Evolutionary conservation across 2,888 invertebrate genomes (phyloP).

Genomic region (Cryptosula pallasiana): DNA sequence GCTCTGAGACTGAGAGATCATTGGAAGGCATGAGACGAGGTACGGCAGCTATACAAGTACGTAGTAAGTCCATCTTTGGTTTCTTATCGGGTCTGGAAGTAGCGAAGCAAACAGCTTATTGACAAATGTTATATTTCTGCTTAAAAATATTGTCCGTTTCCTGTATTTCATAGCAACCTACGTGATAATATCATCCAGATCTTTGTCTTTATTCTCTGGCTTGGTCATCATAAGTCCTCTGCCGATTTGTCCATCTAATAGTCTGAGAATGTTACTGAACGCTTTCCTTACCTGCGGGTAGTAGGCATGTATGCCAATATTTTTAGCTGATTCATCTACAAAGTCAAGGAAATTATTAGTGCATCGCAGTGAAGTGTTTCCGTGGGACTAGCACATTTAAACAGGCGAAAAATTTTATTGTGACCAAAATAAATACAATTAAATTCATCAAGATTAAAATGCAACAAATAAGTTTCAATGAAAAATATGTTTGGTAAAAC

Average conservation of each 20-base stretch:
- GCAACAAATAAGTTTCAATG: too few relatives aligned
- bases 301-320: slow-evolving; percentile 94
- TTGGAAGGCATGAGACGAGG: slow-evolving; percentile 88
- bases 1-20: slow-evolving; percentile 87
- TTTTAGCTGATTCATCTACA: slow-evolving; percentile 86
- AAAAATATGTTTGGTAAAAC: too few relatives aligned
- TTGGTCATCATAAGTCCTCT: slow-evolving; percentile 95
- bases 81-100: slow-evolving; percentile 76
- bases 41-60: slow-evolving; percentile 97
- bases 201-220: slow-evolving; percentile 88
- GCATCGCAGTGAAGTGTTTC: too few relatives aligned
- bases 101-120: background rate
- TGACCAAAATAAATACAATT: too few relatives aligned
- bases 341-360: slow-evolving; percentile 45
- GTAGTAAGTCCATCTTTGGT: slow-evolving; percentile 92
- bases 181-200: slow-evolving; percentile 55
- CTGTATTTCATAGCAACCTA: too few relatives aligned
- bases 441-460: too few relatives aligned
- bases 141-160: too few relatives aligned
- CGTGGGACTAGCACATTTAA: too few relatives aligned
- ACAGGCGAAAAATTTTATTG: too few relatives aligned
- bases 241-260: slow-evolving; percentile 90
- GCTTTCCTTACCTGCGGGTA: slow-evolving; percentile 92
- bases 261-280: slow-evolving; percentile 88
- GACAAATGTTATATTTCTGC: too few relatives aligned